These are phyloP conservation scores for Parnassius apollo DNA, from an alignment of 2,888 invertebrate genomes.

Conservation along the genomic window DNA sequence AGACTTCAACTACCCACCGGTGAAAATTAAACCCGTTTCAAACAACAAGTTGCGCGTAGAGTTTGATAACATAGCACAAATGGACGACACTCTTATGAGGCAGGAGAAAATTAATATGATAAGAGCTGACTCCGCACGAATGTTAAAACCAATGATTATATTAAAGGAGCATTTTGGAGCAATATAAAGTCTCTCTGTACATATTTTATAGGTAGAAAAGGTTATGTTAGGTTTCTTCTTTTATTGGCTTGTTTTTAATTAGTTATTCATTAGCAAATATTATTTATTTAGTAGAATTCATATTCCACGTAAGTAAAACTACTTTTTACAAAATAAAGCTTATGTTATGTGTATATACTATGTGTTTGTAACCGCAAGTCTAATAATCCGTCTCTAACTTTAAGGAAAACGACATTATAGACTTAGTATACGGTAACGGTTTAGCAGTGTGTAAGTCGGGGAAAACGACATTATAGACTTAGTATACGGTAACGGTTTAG, in stretches of 20 bases:
- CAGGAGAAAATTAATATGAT: too few relatives aligned
- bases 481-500: too few relatives aligned
- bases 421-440: too few relatives aligned
- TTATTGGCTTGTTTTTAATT: conserved; percentile 52
- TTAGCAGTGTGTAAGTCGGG: too few relatives aligned
- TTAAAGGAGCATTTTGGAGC: neutral
- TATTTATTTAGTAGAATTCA: conserved; percentile 40
- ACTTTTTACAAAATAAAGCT: conserved; percentile 49
- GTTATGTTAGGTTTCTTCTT: conserved; percentile 48
- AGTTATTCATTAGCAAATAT: conserved; percentile 42
- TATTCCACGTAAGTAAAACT: conserved; percentile 48
- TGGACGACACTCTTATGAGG: too few relatives aligned
- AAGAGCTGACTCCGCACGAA: neutral
- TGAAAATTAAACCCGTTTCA: neutral
- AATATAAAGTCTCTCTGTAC: neutral
- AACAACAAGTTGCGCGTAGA: neutral
- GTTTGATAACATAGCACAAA: too few relatives aligned
- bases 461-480: too few relatives aligned
- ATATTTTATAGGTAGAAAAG: conserved; percentile 68
- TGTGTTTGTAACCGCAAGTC: too few relatives aligned
- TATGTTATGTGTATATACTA: conserved; percentile 24
- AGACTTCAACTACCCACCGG: neutral
- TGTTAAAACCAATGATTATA: neutral
- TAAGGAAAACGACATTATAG: too few relatives aligned
- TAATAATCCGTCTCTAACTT: too few relatives aligned